Percentiles rank a stretch among this genome's conserved stretches.
phyloP scores from a whole-genome alignment of 1,140 invertebrate genomes.

The Galleria mellonella region DNA sequence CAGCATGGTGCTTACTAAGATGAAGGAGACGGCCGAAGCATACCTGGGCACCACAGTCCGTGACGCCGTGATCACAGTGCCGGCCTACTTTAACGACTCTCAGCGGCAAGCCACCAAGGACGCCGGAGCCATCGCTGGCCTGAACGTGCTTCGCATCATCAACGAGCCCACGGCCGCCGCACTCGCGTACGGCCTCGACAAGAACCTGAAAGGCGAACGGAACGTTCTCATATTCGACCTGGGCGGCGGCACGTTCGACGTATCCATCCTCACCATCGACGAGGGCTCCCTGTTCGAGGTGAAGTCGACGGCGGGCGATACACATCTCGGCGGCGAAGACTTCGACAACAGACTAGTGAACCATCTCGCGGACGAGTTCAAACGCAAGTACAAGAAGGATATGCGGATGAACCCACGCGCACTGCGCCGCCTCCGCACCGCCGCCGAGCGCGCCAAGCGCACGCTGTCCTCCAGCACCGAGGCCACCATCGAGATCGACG shows the following conservation, averaged over 20 bases:
- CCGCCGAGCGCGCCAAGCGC: conserved; percentile 72
- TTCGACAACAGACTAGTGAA: conserved; percentile 84
- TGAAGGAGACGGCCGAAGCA: conserved; percentile 38
- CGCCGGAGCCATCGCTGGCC: conserved; percentile 74
- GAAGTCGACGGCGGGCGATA: conserved; percentile 74
- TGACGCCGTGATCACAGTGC: conserved; percentile 38
- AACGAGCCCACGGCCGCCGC: conserved; percentile 84
- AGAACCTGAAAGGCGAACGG: conserved; percentile 79
- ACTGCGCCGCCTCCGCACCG: conserved; percentile 75
- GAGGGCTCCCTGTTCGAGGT: conserved; percentile 82
- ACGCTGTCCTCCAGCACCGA: conserved; percentile 60
- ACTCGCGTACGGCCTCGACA: conserved; percentile 82
- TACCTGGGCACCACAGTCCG: conserved; percentile 33
- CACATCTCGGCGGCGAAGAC: conserved; percentile 80
- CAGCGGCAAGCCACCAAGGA: conserved; percentile 42
- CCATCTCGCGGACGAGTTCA: conserved; percentile 70
- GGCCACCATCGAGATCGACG: conserved; percentile 61
- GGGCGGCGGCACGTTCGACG: conserved; percentile 81
- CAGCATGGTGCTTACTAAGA: conserved; percentile 36
- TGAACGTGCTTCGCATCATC: conserved; percentile 79
- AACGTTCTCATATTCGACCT: conserved; percentile 67
- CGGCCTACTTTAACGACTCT: conserved; percentile 35
- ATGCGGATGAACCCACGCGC: conserved; percentile 47
- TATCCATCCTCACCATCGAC: conserved; percentile 82
- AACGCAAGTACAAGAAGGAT: conserved; percentile 61